Base-by-base conservation (phyloP, 2,113 vertebrate genomes). In the Leucosticte australis region DNA sequence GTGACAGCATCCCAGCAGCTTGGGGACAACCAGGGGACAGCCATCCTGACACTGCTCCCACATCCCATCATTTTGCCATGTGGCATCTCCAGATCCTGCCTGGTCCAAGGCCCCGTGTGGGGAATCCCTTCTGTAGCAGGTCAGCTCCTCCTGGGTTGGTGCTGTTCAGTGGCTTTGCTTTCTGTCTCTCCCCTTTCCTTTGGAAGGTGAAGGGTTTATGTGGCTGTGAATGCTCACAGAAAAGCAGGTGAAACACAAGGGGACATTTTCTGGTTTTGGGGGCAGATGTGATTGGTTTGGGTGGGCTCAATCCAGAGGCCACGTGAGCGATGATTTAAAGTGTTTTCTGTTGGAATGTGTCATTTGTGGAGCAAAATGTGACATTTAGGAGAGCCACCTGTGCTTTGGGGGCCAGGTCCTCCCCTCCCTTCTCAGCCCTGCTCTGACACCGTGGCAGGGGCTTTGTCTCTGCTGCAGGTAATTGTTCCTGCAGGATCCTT, bases 81-180 rank as follows among this genome's bases (percentile, higher is more conserved):
- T 18, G 78, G 49, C 49, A 84, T 27, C 62, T 49, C 44, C 4
- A 2, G 37, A 21, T 15, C n/a, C 27, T 24, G 44, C 42, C 42
- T 0, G 3, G 20, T 33, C 62, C 0, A 0, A 22, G 80, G 24
- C 41, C 49, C 18, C 0, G 0, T 9, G 59, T 1, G 12, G 55
- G 35, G 56, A 31, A 83, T 30, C 47, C 42, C 13, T 59, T 16
- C 33, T 18, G 81, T 18, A 6, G 3, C 10, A 1, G 63, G 16
- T 31, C 46, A 33, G 33, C 28, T 47, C 68, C 79, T 44, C 74
- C 28, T 0, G 7, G 30, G 5, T 11, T 10, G 71, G 42, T 5
- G 74, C 1, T 5, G 4, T 6, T 80, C 50, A 1, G 41, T 27
- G 50, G 16, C 5, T 84, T 78, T 64, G 37, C 81, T 37, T 23